A percentile compares a stretch with the other conserved stretches of the same genome.
Evolutionary conservation across 2,113 vertebrate species (phyloP).

Genomic region (Micromys minutus): DNA sequence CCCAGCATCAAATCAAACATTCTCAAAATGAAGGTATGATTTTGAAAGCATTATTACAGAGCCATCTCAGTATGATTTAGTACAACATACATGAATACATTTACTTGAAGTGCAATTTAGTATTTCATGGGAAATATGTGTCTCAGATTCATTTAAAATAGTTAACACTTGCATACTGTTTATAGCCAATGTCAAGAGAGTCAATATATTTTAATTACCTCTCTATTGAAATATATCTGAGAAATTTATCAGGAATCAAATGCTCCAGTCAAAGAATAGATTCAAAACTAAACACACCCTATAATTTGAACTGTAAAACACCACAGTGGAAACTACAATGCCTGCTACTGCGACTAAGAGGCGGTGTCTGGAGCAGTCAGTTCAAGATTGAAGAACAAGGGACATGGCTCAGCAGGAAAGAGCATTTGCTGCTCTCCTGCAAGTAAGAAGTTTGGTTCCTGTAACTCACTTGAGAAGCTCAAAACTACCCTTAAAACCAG

Average conservation of each 20-base stretch:
- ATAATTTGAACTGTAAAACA: background rate
- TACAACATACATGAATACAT: background rate
- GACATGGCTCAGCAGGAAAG: background rate
- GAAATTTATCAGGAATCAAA: background rate
- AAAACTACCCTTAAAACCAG: accelerated
- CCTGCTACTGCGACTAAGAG: background rate
- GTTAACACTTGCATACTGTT: background rate
- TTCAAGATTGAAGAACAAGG: background rate
- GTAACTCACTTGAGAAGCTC: background rate
- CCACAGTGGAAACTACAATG: background rate
- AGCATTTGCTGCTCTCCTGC: background rate
- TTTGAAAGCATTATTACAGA: background rate
- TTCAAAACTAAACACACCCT: background rate
- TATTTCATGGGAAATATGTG: background rate
- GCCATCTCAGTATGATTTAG: background rate
- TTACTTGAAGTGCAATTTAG: background rate
- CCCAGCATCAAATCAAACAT: too few relatives aligned
- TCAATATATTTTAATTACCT: background rate
- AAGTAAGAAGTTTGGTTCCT: background rate
- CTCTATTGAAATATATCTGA: background rate
- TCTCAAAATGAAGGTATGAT: background rate
- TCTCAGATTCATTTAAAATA: background rate
- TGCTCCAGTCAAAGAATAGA: background rate
- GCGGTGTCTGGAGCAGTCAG: background rate
- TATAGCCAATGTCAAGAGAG: background rate